phyloP scores from a whole-genome alignment of 2,888 invertebrate species.

The Lasioglossum morio region DNA sequence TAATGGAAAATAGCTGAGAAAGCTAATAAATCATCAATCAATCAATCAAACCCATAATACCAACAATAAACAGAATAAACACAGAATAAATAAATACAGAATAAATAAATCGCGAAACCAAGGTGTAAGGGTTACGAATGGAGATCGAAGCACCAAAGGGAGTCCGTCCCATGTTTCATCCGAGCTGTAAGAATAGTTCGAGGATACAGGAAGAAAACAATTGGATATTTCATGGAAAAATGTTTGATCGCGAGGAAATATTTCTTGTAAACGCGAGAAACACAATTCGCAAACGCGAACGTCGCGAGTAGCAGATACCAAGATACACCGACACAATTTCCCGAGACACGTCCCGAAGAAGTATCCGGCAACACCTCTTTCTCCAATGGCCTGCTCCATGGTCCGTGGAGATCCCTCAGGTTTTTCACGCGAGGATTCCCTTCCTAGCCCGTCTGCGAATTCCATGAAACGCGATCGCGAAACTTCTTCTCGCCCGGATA shows the following conservation, averaged over 20 bases:
- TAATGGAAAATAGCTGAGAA: no score
- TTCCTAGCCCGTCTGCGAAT: not conserved
- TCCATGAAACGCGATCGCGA: constrained; percentile 9
- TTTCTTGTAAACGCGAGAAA: not conserved
- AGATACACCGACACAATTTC: constrained; percentile 16
- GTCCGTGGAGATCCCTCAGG: constrained; percentile 15
- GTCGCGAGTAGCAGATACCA: not conserved
- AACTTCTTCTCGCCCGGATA: constrained; percentile 31
- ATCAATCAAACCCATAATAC: no score
- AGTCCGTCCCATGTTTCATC: not conserved
- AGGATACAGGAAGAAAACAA: not conserved
- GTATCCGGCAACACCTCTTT: constrained; percentile 4
- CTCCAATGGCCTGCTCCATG: constrained; percentile 4
- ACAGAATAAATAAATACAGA: no score
- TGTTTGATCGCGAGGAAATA: not conserved
- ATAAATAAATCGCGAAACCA: not conserved
- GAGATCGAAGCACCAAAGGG: not conserved
- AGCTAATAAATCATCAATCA: no score
- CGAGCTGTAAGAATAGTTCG: not conserved
- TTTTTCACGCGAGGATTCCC: constrained; percentile 30
- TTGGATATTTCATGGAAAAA: not conserved
- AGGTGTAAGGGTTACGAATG: not conserved
- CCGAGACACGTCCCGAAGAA: not conserved
- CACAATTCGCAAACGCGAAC: not conserved
- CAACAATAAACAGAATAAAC: not conserved